Evolutionary conservation across 2,113 vertebrate genomes (phyloP).

Genomic region (Chiloscyllium plagiosum): DNA sequence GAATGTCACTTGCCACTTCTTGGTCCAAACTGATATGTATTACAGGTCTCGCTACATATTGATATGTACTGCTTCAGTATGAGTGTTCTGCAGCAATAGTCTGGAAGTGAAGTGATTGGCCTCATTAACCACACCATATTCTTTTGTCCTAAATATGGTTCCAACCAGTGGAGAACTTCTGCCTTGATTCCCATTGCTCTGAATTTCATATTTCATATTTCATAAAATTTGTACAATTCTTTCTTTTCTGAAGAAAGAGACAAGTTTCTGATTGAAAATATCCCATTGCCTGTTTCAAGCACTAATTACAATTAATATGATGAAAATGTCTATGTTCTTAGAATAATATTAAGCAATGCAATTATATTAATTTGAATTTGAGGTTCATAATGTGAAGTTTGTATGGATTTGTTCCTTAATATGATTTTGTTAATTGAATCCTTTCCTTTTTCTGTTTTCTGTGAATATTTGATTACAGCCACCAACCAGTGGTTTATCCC

Average conservation of each 20-base stretch:
- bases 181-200: neutral
- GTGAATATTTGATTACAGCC: slow-evolving; percentile 54
- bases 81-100: no score
- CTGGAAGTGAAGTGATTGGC: no score
- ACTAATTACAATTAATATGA: neutral
- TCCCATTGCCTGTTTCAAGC: neutral
- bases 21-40: neutral
- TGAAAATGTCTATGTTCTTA: neutral
- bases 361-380: neutral
- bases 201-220: neutral
- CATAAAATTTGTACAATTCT: neutral
- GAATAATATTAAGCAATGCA: neutral
- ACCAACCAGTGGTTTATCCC: slow-evolving; percentile 97
- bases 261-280: neutral
- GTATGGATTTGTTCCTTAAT: neutral
- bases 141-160: no score
- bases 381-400: neutral
- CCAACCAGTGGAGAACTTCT: no score
- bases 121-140: no score
- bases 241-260: neutral
- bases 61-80: neutral
- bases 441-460: neutral
- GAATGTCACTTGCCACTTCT: neutral
- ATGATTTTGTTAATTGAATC: neutral
- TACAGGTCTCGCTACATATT: neutral